Conservation (phyloP, 2,888 invertebrate species). For the Phengaris alcon region DNA sequence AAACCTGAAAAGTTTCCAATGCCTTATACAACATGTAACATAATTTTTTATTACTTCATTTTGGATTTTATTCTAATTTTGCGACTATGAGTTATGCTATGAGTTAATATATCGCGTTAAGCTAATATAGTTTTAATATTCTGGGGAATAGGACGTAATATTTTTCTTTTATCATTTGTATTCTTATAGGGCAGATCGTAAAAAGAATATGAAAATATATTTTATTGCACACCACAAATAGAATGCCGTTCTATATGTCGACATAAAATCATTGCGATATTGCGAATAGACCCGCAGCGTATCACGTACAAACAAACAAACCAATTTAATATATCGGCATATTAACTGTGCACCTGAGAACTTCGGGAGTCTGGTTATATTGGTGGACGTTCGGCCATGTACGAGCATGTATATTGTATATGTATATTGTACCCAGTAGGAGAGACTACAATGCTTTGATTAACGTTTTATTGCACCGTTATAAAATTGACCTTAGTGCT, state of each 20-base stretch:
- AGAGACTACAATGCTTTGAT: too few species aligned
- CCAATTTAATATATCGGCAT: conserved; percentile 11
- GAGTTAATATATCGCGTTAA: neutral
- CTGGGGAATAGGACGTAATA: neutral
- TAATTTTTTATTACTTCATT: neutral
- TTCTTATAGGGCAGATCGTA: conserved; percentile 21
- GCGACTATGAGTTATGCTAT: neutral
- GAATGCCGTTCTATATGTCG: neutral
- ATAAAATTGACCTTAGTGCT: too few species aligned
- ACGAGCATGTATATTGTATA: neutral
- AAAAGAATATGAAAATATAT: conserved; percentile 25
- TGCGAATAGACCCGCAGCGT: neutral
- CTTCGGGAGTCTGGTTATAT: neutral
- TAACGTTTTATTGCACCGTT: too few species aligned
- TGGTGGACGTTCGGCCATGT: neutral
- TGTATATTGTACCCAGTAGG: too few species aligned
- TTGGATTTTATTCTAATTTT: neutral
- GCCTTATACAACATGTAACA: neutral
- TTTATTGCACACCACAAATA: conserved; percentile 20
- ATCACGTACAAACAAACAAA: conserved; percentile 24
- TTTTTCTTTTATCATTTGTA: conserved; percentile 12
- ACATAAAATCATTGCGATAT: conserved; percentile 14
- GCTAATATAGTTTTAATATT: neutral
- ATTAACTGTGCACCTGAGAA: conserved; percentile 7
- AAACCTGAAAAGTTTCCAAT: neutral